Conservation (phyloP, 2,888 invertebrate genomes). For the Apamea sordens region DNA sequence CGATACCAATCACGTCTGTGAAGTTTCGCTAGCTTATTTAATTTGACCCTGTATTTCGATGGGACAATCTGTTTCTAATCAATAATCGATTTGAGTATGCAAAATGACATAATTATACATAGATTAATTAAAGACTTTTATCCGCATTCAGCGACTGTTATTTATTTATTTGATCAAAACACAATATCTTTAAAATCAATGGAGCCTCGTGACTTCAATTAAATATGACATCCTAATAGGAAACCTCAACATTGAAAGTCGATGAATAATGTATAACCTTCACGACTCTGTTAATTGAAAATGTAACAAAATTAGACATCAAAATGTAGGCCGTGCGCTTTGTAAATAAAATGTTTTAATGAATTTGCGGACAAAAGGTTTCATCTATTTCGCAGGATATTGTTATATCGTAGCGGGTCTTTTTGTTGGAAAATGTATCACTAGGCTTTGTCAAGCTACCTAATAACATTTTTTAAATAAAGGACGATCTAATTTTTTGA, state of each 20-base stretch:
- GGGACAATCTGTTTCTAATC: too few relatives aligned
- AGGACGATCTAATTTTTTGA: background rate
- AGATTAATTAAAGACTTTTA: background rate
- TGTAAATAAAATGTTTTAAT: conserved; percentile 46
- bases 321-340: conserved; percentile 30
- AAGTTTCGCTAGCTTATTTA: too few relatives aligned
- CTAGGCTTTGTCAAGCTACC: conserved; percentile 1
- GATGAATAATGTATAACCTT: conserved; percentile 57
- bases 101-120: background rate
- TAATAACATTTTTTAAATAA: background rate
- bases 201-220: conserved; percentile 21
- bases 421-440: background rate
- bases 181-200: conserved; percentile 14
- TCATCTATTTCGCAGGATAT: conserved; percentile 11
- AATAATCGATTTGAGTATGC: too few relatives aligned
- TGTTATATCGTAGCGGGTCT: background rate
- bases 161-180: background rate
- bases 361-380: conserved; percentile 33
- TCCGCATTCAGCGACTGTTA: background rate
- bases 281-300: conserved; percentile 51
- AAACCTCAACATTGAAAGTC: conserved; percentile 40
- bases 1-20: too few relatives aligned
- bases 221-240: conserved; percentile 30
- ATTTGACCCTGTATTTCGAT: too few relatives aligned
- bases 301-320: conserved; percentile 40